Evolutionary conservation across 2,797 vertebrate genomes (phyloP).

Genomic region (Antrozous pallidus): DNA sequence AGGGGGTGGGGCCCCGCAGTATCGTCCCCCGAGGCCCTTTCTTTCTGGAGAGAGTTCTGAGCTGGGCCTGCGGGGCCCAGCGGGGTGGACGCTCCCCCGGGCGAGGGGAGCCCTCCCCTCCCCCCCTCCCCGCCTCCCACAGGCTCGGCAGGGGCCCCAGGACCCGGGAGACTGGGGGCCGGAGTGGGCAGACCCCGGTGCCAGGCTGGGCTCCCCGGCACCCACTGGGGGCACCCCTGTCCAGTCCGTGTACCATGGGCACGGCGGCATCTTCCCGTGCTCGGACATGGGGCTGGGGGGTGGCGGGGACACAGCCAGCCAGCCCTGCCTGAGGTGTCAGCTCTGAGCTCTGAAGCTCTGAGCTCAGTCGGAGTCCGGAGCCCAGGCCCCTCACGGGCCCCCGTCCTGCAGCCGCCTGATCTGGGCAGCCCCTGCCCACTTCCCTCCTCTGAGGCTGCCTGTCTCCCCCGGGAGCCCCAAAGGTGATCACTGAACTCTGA

Average conservation of each 20-base stretch:
- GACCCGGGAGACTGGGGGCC: not conserved
- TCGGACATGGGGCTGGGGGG: not conserved
- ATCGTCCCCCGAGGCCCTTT: slow-evolving; percentile 66
- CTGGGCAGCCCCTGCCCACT: not conserved
- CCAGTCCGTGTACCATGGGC: rapidly evolving
- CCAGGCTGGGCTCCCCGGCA: not conserved
- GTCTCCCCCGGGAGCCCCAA: not conserved
- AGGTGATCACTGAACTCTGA: not conserved
- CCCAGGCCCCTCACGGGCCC: not conserved
- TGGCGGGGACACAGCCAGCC: not conserved
- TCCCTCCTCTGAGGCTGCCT: not conserved
- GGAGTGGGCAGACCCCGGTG: not conserved
- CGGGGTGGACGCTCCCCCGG: not conserved
- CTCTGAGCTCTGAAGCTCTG: not conserved
- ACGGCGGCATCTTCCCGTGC: not conserved
- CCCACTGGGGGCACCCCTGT: not conserved
- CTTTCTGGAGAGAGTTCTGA: slow-evolving; percentile 66
- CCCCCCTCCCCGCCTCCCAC: rapidly evolving
- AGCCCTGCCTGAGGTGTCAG: not conserved
- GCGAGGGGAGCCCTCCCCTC: too few species aligned
- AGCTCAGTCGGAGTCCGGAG: not conserved
- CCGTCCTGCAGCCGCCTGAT: not conserved
- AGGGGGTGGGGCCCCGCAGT: slow-evolving; percentile 55
- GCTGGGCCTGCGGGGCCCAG: not conserved
- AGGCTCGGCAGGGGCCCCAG: not conserved